Evolutionary conservation across 1,140 invertebrate species (phyloP).

Genomic region (Palaemon carinicauda): DNA sequence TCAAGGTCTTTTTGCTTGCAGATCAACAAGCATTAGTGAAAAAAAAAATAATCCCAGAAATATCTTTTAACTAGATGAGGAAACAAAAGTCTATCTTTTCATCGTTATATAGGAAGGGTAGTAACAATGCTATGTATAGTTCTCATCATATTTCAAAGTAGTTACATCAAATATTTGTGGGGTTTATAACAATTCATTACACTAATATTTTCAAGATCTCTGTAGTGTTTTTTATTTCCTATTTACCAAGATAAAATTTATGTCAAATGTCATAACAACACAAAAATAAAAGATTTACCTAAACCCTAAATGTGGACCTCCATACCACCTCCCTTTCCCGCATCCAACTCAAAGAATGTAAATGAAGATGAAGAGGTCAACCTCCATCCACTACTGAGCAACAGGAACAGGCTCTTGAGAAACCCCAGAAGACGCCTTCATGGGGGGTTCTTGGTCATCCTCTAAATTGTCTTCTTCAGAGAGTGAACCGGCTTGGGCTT

Average conservation of each 20-base stretch:
- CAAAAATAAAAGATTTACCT: constrained; percentile 12
- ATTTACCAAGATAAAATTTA: neutral
- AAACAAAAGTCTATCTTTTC: no score
- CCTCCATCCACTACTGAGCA: constrained; percentile 49
- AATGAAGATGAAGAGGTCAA: constrained; percentile 4
- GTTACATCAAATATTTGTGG: no score
- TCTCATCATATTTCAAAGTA: no score
- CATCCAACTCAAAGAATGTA: constrained; percentile 19
- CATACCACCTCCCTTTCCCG: constrained; percentile 5
- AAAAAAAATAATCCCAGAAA: no score
- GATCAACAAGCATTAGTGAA: no score
- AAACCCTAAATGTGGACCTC: constrained; percentile 20
- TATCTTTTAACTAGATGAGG: no score
- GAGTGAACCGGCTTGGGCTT: constrained; percentile 37
- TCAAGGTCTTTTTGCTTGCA: no score
- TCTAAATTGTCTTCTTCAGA: constrained; percentile 39
- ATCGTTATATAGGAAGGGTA: no score
- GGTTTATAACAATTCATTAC: no score
- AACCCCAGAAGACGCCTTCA: constrained; percentile 24
- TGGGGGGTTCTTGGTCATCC: constrained; percentile 18
- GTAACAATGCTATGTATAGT: no score
- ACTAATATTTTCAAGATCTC: no score
- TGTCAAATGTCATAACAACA: constrained; percentile 5
- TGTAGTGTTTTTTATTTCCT: neutral
- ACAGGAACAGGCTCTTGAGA: constrained; percentile 53